A percentile compares a stretch with the other conserved stretches of the same genome.
Conservation (phyloP, 2,113 vertebrate genomes). For the mouse (Mus musculus) region DNA sequence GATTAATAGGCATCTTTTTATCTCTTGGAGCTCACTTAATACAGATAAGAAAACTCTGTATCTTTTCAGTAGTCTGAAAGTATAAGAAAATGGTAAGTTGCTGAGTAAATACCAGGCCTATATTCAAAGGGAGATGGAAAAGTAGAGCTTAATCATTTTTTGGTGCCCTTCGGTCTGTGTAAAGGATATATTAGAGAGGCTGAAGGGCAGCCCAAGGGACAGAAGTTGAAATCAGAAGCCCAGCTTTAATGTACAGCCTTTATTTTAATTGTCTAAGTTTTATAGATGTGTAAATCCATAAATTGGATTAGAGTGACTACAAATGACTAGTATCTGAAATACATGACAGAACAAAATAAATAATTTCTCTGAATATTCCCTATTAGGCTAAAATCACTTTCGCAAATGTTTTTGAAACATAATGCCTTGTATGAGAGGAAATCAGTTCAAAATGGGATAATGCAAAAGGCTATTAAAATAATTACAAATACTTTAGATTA, state of each 20-base stretch:
- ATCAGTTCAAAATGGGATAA: conserved; percentile 44
- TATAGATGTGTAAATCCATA: conserved; percentile 21
- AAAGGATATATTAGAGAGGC: neutral
- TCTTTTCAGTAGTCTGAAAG: neutral
- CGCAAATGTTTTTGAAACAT: conserved; percentile 9
- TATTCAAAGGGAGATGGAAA: neutral
- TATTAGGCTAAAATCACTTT: conserved; percentile 22
- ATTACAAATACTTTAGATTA: neutral
- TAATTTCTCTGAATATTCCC: conserved; percentile 8
- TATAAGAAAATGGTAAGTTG: neutral
- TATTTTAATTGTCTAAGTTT: conserved; percentile 8
- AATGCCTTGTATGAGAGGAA: conserved; percentile 47
- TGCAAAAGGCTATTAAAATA: conserved; percentile 20
- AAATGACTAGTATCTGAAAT: neutral
- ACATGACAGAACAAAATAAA: conserved; percentile 6
- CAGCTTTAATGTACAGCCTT: neutral
- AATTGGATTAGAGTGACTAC: neutral
- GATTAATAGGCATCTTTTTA: neutral
- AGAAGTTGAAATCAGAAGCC: neutral
- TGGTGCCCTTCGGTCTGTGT: neutral
- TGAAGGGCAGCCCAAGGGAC: neutral
- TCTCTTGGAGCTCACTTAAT: neutral
- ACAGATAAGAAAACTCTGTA: neutral
- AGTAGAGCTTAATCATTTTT: neutral
- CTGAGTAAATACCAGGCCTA: conserved; percentile 32